Conservation (phyloP, 2,888 invertebrate genomes). For the Phymatocera aterrima region DNA sequence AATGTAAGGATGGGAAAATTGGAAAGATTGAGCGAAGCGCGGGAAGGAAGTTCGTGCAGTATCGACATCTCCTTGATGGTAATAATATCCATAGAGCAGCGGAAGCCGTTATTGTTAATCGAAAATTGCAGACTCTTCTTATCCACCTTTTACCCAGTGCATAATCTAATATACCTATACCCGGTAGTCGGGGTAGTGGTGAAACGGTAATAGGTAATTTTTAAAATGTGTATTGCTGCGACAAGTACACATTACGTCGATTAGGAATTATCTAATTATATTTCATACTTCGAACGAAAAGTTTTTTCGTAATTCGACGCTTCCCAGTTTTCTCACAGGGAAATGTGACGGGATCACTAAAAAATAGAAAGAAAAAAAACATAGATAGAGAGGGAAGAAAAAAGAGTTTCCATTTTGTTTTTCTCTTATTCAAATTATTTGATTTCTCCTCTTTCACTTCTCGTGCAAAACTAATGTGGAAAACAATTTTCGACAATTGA, state of each 20-base stretch:
- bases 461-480: too few relatives aligned
- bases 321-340: neutral
- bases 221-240: neutral
- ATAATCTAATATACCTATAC: neutral
- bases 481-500: too few relatives aligned
- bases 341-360: neutral
- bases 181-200: neutral
- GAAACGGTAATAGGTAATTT: neutral
- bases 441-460: too few relatives aligned
- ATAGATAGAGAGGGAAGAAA: neutral
- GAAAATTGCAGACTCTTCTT: constrained; percentile 1
- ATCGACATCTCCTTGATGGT: constrained; percentile 24
- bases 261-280: too few relatives aligned
- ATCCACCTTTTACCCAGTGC: neutral
- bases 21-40: neutral
- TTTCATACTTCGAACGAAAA: too few relatives aligned
- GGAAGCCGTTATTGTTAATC: neutral
- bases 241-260: too few relatives aligned
- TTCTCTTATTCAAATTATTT: too few relatives aligned
- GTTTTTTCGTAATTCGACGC: neutral
- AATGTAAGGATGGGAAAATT: neutral
- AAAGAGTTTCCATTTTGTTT: too few relatives aligned
- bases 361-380: neutral
- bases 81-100: neutral
- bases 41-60: constrained; percentile 19